Base-by-base conservation (phyloP, 2,888 invertebrate species). In the Eupelmus urozonus region DNA sequence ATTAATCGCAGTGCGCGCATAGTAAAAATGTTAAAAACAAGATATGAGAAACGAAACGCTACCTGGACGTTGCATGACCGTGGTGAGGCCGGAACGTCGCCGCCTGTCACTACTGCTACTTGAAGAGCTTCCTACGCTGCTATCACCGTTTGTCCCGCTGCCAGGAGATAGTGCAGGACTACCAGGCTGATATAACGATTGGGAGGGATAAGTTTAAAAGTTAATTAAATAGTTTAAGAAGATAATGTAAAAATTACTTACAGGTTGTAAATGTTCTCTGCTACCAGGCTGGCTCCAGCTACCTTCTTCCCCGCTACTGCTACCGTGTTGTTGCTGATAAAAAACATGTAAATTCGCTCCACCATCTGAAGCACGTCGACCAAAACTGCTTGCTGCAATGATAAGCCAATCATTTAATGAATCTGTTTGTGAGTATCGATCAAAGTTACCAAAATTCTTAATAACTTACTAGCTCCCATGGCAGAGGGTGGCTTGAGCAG, bases 311-410 rank as follows among this genome's bases (percentile, higher is more conserved):
- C 88, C 86, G 70, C 84, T 87, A 75, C 85, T 85, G 53, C 84
- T 84, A 74, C 86, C 87, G 76, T 88, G 88, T 42, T 84, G 84
- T 71, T 87, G 87, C 76, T 90, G 93, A 86, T 93, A 93, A 85
- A 92, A 93, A 83, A 94, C 93, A 83, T 96, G 96, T 82, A 98
- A 93, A 91, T 98, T 97, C 72, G 98, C 97, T 75, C 98, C 98
- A 83, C 98, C 98, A 91, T 98, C 98, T 16, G 98, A 98, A 69
- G 98, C 98, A 83, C 98, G 93, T 53, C 98, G 93, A 5, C 97
- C 97, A 90, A 96, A 96, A 66, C 95, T 93, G 57, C 95, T 95
- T 83, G 94, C 94, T 93, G 85, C 1, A 83, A 40, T 83, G 81
- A 34, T 40, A 51, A 62, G 27, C 45, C 45, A 49, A 51, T 51